These are phyloP conservation scores for Apodemia zela DNA, from an alignment of 2,888 invertebrate genomes.

Conservation along the genomic window DNA sequence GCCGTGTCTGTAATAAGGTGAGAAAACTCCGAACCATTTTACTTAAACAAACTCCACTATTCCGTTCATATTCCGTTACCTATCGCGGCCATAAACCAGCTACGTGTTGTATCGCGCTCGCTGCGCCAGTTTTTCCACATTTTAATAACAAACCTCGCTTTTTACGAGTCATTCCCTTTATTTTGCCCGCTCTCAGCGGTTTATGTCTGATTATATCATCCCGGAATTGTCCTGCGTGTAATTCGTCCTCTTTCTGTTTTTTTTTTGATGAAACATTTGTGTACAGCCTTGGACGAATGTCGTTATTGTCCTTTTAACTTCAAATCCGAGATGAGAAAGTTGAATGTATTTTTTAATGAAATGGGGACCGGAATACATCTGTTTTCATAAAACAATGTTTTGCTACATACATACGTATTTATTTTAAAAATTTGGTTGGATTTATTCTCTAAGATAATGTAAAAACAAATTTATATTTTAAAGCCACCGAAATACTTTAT, in stretches of 20 bases:
- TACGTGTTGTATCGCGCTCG: constrained; percentile 20
- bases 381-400: too few species aligned
- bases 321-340: constrained; percentile 4
- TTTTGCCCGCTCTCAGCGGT: constrained; percentile 29
- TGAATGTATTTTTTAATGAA: not conserved
- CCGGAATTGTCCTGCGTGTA: constrained; percentile 33
- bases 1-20: not conserved
- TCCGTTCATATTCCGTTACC: constrained; percentile 11
- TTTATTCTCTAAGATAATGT: too few species aligned
- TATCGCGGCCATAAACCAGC: constrained; percentile 20
- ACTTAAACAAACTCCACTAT: constrained; percentile 1
- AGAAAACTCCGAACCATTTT: not conserved
- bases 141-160: constrained; percentile 33
- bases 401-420: too few species aligned
- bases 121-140: constrained; percentile 25
- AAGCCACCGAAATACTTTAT: too few species aligned
- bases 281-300: constrained; percentile 24
- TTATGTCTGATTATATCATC: constrained; percentile 35
- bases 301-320: constrained; percentile 15
- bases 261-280: constrained; percentile 25
- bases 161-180: constrained; percentile 34
- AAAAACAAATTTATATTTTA: too few species aligned
- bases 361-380: not conserved
- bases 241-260: constrained; percentile 28
- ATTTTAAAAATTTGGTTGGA: too few species aligned